These are phyloP conservation scores for Ctenoplectra terminalis DNA, from an alignment of 1,140 invertebrate species.

Conservation along the genomic window DNA sequence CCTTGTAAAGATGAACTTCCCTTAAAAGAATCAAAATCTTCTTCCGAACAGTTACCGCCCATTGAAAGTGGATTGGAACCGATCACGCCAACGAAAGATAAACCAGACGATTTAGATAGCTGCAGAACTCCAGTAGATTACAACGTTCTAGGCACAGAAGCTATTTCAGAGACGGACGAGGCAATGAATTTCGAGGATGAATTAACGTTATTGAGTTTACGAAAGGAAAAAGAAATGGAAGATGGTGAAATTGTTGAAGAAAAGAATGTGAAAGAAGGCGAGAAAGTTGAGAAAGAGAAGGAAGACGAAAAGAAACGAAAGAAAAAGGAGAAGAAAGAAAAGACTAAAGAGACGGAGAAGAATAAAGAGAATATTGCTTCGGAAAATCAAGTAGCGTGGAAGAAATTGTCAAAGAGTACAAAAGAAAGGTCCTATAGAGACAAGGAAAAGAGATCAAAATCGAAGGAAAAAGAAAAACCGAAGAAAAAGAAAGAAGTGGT, in stretches of 20 bases:
- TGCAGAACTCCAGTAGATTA: constrained; percentile 78
- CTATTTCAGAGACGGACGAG: constrained; percentile 79
- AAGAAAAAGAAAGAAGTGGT: constrained; percentile 89
- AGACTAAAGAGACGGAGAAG: constrained; percentile 83
- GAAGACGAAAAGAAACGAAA: constrained; percentile 79
- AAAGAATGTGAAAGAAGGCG: constrained; percentile 69
- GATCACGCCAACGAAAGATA: constrained; percentile 77
- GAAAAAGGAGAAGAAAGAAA: constrained; percentile 80
- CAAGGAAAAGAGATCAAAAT: constrained; percentile 83
- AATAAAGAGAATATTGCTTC: constrained; percentile 84
- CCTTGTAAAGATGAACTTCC: constrained; percentile 80
- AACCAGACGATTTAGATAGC: constrained; percentile 76
- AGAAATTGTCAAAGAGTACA: constrained; percentile 90
- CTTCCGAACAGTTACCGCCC: constrained; percentile 28
- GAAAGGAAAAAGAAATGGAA: constrained; percentile 72
- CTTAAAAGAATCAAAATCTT: constrained; percentile 64
- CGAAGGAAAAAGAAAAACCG: constrained; percentile 79
- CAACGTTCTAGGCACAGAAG: constrained; percentile 79
- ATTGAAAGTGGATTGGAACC: constrained; percentile 75
- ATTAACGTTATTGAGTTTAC: constrained; percentile 53
- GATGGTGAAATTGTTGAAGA: constrained; percentile 83
- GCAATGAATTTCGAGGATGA: constrained; percentile 81
- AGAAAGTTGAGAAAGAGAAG: constrained; percentile 61
- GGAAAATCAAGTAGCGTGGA: constrained; percentile 85
- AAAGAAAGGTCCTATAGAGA: constrained; percentile 93